These are phyloP conservation scores for Microplitis deprimator DNA, from an alignment of 2,888 invertebrate genomes.

Conservation along the genomic window DNA sequence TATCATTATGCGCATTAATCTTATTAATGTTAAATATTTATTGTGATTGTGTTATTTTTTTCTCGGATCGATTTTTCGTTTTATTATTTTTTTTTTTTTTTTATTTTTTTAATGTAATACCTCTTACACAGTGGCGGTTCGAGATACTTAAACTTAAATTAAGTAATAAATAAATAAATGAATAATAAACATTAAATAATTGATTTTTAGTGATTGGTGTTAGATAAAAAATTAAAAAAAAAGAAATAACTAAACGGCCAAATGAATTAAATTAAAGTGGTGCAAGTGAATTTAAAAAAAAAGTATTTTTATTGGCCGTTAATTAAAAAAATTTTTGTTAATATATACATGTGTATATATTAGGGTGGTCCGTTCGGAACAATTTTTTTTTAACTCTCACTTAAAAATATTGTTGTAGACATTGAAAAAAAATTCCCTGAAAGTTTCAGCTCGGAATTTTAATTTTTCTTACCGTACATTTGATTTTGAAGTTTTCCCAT, in stretches of 20 bases:
- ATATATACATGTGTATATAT: background rate
- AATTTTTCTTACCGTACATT: too few species aligned
- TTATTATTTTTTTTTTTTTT: background rate
- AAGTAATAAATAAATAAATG: conserved; percentile 40
- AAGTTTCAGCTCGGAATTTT: too few species aligned
- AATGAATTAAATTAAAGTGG: background rate
- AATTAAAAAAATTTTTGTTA: conserved; percentile 8
- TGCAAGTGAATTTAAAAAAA: conserved; percentile 15
- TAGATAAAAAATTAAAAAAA: background rate
- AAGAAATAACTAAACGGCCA: background rate
- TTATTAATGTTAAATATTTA: background rate
- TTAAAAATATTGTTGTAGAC: too few species aligned
- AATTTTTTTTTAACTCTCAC: too few species aligned
- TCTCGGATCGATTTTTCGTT: conserved; percentile 21
- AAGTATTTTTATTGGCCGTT: conserved; percentile 15
- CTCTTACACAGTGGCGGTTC: conserved; percentile 39
- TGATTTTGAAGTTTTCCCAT: too few species aligned
- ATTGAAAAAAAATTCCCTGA: too few species aligned
- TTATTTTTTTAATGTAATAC: conserved; percentile 24
- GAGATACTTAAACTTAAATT: conserved; percentile 39
- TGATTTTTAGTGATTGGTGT: conserved; percentile 24
- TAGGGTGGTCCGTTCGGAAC: too few species aligned
- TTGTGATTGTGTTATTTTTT: conserved; percentile 20
- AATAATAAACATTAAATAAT: conserved; percentile 21
- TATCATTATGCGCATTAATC: conserved; percentile 14